Base-by-base conservation (phyloP, 2,888 invertebrate species). In the Lymantria monacha region DNA sequence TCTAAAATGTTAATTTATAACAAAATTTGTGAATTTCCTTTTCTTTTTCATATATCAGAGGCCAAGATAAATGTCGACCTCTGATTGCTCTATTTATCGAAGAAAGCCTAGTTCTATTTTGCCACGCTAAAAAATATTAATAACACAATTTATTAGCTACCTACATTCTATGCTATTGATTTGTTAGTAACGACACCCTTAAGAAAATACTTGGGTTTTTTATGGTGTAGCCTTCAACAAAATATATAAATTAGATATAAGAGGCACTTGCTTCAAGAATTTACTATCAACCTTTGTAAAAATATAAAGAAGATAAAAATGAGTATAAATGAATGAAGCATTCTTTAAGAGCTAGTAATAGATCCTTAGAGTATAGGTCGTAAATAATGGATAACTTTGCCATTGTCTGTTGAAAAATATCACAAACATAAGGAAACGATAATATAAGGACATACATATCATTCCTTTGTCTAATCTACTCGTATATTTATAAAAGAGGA, bases 21-120 rank as follows among this genome's bases (percentile, higher is more conserved):
- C 42, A 54, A 47, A 54, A 65, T 61, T 57, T 55, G 55, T 49
- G 40, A 48, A 59, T 64, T 60, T 51, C 63, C 56, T 69, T 70
- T 72, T 51, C 54, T 58, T 45, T 51, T 54, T 74, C 68, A 77
- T 70, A 74, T 76, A 74, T 74, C 69, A 66, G 57, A 59, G 57
- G 59, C 49, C 48, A 36, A 44, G 69, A 74, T 75, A 76, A 72
- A 63, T 58, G 53, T 53, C 57, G 68, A 73, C 74, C 76, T 63
- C 58, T 72, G 75, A 69, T 74, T 76, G 70, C 49, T n/a, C 59
- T 64, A 57, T 74, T 74, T 74, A 77, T 76, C 75, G 59, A 44
- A 49, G 61, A 48, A 60, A 63, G 55, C 69, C 70, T 63, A 74
- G 76, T 67, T 62, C 65, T 59, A 63, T 72, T 68, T 60, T 45